Evolutionary conservation across 2,888 invertebrate species (phyloP).

Genomic region (Chrysolina oricalcia): DNA sequence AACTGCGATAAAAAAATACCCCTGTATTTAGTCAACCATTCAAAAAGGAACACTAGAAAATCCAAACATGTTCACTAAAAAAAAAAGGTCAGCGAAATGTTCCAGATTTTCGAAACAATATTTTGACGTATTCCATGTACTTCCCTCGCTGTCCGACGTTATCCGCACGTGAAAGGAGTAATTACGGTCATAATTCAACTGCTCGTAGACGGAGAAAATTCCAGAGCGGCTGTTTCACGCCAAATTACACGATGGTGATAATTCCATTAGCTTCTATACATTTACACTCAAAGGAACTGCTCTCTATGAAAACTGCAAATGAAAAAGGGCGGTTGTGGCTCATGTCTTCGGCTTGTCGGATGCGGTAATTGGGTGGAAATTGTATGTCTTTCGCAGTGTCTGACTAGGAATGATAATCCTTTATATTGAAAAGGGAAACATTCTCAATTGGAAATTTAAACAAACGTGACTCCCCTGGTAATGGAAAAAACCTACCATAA

Average conservation of each 20-base stretch:
- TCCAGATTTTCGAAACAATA: not conserved
- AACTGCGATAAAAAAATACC: no score
- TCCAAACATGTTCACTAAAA: not conserved
- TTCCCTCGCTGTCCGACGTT: not conserved
- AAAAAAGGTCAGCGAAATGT: not conserved
- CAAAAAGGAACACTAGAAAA: not conserved
- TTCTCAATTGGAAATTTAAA: no score
- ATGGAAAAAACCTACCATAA: no score
- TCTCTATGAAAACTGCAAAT: not conserved
- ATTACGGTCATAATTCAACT: not conserved
- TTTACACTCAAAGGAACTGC: not conserved
- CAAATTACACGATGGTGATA: conserved; percentile 2
- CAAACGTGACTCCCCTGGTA: no score
- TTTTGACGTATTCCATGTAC: not conserved
- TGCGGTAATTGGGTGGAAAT: not conserved
- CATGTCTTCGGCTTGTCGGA: not conserved
- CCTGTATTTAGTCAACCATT: no score
- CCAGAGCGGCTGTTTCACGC: conserved; percentile 2
- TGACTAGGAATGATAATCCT: not conserved
- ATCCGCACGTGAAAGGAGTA: not conserved
- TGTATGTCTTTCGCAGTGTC: not conserved
- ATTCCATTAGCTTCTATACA: conserved; percentile 9
- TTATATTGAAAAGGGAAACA: no score
- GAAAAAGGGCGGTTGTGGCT: not conserved
- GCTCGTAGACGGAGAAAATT: not conserved